These are phyloP conservation scores for Bombyx mandarina DNA, from an alignment of 1,140 invertebrate genomes.

Conservation along the genomic window DNA sequence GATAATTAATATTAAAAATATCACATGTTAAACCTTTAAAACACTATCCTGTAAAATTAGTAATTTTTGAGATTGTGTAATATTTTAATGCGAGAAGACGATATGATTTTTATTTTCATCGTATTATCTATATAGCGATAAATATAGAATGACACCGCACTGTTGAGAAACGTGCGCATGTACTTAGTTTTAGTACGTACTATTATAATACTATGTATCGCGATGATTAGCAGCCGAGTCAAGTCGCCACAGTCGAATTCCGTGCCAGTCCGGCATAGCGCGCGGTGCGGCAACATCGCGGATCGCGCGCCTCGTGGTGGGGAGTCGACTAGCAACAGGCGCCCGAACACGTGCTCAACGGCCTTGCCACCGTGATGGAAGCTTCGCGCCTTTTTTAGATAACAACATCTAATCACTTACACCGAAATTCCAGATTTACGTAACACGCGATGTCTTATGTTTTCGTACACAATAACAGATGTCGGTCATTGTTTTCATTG, in stretches of 20 bases:
- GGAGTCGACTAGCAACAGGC: constrained; percentile 56
- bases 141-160: no score
- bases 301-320: constrained; percentile 10
- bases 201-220: not conserved
- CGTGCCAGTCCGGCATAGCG: constrained; percentile 15
- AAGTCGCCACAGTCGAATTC: constrained; percentile 29
- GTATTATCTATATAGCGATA: no score
- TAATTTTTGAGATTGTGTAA: no score
- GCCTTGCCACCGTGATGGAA: constrained; percentile 51
- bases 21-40: no score
- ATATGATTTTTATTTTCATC: no score
- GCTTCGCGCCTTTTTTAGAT: constrained; percentile 65
- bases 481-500: constrained; percentile 1
- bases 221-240: constrained; percentile 14
- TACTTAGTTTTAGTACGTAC: no score
- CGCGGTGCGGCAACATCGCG: constrained; percentile 18
- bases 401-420: constrained; percentile 44
- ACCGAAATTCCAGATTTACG: constrained; percentile 19
- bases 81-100: no score
- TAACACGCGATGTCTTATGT: constrained; percentile 12
- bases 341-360: constrained; percentile 44
- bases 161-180: no score
- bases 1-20: no score
- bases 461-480: constrained; percentile 1
- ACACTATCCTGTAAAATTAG: no score